phyloP scores from a whole-genome alignment of 2,888 invertebrate genomes.

The Rhynchonema sp. region DNA sequence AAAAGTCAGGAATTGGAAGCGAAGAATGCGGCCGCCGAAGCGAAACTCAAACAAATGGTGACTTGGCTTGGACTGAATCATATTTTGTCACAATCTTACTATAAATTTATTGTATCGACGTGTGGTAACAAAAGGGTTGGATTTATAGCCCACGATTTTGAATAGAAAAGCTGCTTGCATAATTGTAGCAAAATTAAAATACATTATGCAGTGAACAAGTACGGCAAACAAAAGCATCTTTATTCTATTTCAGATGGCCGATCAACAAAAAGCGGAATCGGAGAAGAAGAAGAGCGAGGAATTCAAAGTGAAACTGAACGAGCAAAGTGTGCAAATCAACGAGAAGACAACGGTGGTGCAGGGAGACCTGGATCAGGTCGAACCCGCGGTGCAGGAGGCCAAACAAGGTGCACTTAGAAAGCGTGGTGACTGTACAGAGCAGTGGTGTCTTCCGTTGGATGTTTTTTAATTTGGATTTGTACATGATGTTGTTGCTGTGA shows the following conservation, averaged over 20 bases:
- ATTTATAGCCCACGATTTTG: too few species aligned
- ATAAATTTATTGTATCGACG: background rate
- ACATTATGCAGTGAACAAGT: too few species aligned
- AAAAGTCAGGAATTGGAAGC: conserved; percentile 65
- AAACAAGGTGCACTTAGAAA: conserved; percentile 58
- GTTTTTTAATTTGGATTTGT: too few species aligned
- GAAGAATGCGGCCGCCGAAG: conserved; percentile 95
- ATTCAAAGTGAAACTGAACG: conserved; percentile 56
- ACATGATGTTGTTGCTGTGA: too few species aligned
- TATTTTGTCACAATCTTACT: background rate
- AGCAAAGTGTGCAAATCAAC: conserved; percentile 67
- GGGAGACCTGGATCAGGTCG: conserved; percentile 77
- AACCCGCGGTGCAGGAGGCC: conserved; percentile 98
- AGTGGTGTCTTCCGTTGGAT: background rate
- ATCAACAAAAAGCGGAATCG: conserved; percentile 72
- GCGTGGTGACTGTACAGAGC: background rate
- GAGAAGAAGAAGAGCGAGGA: conserved; percentile 95
- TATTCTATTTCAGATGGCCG: conserved; percentile 10
- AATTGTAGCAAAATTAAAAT: too few species aligned
- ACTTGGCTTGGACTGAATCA: background rate
- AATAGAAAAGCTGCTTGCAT: too few species aligned
- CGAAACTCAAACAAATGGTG: conserved; percentile 97
- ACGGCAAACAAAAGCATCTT: too few species aligned
- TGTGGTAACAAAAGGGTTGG: too few species aligned
- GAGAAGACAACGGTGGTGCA: conserved; percentile 82